A percentile compares a stretch with the other conserved stretches of the same genome.
phyloP scores from a whole-genome alignment of 2,797 vertebrate genomes.

The Crocodylus rhombifer region DNA sequence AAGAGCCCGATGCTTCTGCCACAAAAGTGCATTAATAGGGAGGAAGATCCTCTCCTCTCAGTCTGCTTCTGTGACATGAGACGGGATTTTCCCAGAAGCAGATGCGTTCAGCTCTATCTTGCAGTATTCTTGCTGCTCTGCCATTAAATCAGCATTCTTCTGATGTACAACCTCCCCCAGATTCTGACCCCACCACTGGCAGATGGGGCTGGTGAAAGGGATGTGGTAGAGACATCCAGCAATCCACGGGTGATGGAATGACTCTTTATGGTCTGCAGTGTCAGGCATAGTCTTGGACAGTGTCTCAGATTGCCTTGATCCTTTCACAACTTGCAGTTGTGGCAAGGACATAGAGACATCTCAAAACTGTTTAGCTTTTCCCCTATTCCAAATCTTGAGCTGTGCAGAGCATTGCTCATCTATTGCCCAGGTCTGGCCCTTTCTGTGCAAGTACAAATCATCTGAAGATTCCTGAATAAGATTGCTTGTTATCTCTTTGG shows the following conservation, averaged over 20 bases:
- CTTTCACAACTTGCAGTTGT: not conserved
- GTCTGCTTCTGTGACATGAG: constrained; percentile 2
- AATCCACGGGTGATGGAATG: not conserved
- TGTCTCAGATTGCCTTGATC: not conserved
- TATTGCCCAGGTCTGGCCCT: not conserved
- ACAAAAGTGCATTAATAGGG: not conserved
- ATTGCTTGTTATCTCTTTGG: not conserved
- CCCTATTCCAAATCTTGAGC: not conserved
- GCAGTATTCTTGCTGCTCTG: not conserved
- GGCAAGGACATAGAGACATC: accelerated
- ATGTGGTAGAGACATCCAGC: not conserved
- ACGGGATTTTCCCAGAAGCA: not conserved
- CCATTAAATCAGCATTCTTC: not conserved
- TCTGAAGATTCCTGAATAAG: not conserved
- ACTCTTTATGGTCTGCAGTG: not conserved
- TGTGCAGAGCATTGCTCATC: not conserved
- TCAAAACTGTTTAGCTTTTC: not conserved
- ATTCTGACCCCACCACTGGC: not conserved
- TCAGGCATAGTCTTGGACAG: not conserved
- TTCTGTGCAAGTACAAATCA: not conserved
- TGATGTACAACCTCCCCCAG: not conserved
- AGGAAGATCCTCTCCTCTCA: constrained; percentile 9
- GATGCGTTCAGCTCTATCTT: constrained; percentile 12
- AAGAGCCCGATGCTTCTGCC: not conserved
- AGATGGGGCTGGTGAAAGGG: not conserved